phyloP scores from a whole-genome alignment of 2,113 vertebrate species.

The Datnioides undecimradiatus region DNA sequence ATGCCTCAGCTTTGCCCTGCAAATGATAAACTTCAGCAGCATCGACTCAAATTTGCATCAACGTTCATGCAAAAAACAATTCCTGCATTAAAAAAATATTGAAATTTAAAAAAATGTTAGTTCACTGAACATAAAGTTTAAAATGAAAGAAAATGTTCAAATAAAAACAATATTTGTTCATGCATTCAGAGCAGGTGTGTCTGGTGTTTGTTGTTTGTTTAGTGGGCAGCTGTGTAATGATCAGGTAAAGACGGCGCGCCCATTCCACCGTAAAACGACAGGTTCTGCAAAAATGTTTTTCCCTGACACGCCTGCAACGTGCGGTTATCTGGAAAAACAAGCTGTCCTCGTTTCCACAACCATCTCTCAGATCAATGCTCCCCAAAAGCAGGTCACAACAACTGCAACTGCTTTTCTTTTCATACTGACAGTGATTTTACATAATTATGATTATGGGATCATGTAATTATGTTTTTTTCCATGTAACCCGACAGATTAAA shows the following conservation, averaged over 20 bases:
- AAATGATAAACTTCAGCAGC: too few species aligned
- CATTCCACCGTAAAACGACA: background rate
- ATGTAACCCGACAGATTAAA: background rate
- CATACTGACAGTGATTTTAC: too few species aligned
- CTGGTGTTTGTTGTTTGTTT: background rate
- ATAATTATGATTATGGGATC: background rate
- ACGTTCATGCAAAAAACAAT: too few species aligned
- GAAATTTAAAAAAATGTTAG: too few species aligned
- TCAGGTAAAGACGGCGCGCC: background rate
- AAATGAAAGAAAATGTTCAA: too few species aligned
- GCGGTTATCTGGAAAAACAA: conserved; percentile 11
- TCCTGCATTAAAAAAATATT: too few species aligned
- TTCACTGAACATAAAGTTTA: too few species aligned
- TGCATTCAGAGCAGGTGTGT: background rate
- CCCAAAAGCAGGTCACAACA: background rate
- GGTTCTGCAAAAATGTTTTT: background rate
- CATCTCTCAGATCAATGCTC: background rate
- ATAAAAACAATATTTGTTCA: too few species aligned
- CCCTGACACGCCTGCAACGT: background rate
- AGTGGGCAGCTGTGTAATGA: background rate
- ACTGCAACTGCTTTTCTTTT: too few species aligned
- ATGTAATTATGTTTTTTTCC: background rate
- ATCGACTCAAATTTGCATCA: too few species aligned
- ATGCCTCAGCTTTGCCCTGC: too few species aligned
- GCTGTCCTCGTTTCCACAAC: background rate